phyloP scores from a whole-genome alignment of 2,888 invertebrate genomes.

The Tolmerus cingulatus region DNA sequence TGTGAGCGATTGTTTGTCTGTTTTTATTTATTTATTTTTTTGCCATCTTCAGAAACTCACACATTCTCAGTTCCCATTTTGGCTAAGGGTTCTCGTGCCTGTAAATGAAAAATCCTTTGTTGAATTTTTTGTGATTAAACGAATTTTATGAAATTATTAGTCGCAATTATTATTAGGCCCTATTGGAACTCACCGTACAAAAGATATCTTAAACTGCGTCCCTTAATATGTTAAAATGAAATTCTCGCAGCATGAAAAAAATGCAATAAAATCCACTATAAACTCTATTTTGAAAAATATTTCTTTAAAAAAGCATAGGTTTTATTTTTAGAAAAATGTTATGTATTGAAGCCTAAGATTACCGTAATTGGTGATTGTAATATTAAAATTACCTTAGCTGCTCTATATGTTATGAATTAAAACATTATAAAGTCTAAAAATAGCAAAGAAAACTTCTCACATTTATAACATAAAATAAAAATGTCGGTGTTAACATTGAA shows the following conservation, averaged over 20 bases:
- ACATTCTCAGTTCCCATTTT: slow-evolving; percentile 82
- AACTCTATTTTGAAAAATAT: neutral
- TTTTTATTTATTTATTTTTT: neutral
- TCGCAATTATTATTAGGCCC: neutral
- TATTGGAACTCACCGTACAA: slow-evolving; percentile 19
- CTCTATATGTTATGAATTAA: too few species aligned
- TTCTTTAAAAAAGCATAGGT: neutral
- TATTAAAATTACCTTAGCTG: too few species aligned
- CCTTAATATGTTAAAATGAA: slow-evolving; percentile 51
- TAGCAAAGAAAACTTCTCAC: too few species aligned
- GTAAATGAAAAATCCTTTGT: slow-evolving; percentile 63
- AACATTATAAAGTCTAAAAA: too few species aligned
- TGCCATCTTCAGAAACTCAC: slow-evolving; percentile 59
- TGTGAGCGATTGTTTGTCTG: neutral
- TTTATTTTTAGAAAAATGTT: neutral
- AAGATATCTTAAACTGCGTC: slow-evolving; percentile 14
- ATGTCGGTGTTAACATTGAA: too few species aligned
- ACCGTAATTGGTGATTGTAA: neutral
- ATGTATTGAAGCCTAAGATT: neutral
- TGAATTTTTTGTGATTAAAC: neutral
- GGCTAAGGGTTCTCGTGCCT: slow-evolving; percentile 83
- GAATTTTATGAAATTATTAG: neutral
- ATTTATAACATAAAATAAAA: too few species aligned
- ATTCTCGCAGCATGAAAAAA: slow-evolving; percentile 53
- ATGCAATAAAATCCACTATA: slow-evolving; percentile 45